Conservation (phyloP, 2,888 invertebrate species). For the Lobophora halterata region DNA sequence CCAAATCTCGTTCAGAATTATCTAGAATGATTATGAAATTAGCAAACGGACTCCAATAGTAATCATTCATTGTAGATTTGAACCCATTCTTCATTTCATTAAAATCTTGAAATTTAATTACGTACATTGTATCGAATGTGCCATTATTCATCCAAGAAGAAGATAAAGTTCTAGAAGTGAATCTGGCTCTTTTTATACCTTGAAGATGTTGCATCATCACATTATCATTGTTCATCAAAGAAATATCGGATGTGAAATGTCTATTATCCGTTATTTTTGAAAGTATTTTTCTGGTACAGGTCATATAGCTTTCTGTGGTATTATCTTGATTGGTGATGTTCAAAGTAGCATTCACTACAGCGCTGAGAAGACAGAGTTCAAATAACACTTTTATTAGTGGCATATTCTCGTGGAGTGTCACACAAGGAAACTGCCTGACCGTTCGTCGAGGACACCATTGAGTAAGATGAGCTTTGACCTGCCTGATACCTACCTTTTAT, state of each 20-base stretch:
- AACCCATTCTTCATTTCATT: slow-evolving; percentile 34
- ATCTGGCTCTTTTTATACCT: slow-evolving; percentile 27
- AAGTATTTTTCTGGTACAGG: slow-evolving; percentile 33
- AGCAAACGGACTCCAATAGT: slow-evolving; percentile 42
- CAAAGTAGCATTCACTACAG: slow-evolving; percentile 12
- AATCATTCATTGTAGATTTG: slow-evolving; percentile 27
- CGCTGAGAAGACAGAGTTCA: no score
- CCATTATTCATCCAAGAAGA: slow-evolving; percentile 28
- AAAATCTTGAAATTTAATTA: slow-evolving; percentile 34
- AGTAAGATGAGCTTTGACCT: no score
- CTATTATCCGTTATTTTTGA: slow-evolving; percentile 21
- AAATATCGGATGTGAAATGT: slow-evolving; percentile 29
- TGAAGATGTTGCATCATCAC: slow-evolving; percentile 32
- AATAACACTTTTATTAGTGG: no score
- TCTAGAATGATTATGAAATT: slow-evolving; percentile 41
- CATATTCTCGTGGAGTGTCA: no score
- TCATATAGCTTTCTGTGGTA: slow-evolving; percentile 14
- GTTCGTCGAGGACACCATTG: no score
- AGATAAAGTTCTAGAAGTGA: slow-evolving; percentile 33
- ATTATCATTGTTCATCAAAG: slow-evolving; percentile 35
- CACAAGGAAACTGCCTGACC: no score
- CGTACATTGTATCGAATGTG: slow-evolving; percentile 32
- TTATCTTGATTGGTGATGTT: slow-evolving; percentile 3
- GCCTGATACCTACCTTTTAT: no score
- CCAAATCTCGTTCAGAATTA: slow-evolving; percentile 21